Evolutionary conservation across 2,113 vertebrate genomes (phyloP).

Genomic region (Oryzias curvinotus): DNA sequence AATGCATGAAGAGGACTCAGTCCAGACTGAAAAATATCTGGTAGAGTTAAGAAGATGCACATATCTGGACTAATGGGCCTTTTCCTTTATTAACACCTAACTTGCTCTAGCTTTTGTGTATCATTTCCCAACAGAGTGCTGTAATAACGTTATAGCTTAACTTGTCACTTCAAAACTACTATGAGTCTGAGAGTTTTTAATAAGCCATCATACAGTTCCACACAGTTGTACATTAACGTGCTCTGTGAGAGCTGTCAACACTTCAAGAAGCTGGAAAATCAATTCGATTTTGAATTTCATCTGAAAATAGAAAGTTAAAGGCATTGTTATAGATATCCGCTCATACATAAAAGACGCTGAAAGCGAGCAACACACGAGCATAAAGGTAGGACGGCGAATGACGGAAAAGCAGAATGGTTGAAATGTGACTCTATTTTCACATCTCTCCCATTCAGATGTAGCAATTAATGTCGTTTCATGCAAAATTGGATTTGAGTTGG

Average conservation of each 20-base stretch:
- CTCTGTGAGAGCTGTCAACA: conserved; percentile 9
- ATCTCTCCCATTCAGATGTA: conserved; percentile 18
- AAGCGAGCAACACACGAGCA: conserved; percentile 4
- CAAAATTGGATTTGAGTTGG: conserved; percentile 54
- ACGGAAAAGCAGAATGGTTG: conserved; percentile 5
- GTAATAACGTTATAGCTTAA: conserved; percentile 27
- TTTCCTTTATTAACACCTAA: conserved; percentile 14
- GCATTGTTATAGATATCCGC: conserved; percentile 11
- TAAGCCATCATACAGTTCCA: conserved; percentile 19
- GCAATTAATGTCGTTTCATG: conserved; percentile 34
- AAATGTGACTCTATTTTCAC: conserved; percentile 19
- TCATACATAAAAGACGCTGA: conserved; percentile 9
- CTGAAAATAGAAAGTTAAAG: conserved; percentile 5
- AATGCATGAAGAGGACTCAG: no score
- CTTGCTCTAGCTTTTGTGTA: conserved; percentile 13
- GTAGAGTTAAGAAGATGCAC: no score
- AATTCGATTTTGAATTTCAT: conserved; percentile 17
- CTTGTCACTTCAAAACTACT: conserved; percentile 19
- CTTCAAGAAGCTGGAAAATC: conserved; percentile 4
- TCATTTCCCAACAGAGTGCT: conserved; percentile 8
- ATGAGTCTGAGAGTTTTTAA: conserved; percentile 21
- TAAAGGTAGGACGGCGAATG: not conserved
- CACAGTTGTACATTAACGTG: not conserved
- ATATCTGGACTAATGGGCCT: no score
- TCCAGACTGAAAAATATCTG: no score